Evolutionary conservation across 2,113 vertebrate species (phyloP).

Genomic region (Montifringilla adamsi): DNA sequence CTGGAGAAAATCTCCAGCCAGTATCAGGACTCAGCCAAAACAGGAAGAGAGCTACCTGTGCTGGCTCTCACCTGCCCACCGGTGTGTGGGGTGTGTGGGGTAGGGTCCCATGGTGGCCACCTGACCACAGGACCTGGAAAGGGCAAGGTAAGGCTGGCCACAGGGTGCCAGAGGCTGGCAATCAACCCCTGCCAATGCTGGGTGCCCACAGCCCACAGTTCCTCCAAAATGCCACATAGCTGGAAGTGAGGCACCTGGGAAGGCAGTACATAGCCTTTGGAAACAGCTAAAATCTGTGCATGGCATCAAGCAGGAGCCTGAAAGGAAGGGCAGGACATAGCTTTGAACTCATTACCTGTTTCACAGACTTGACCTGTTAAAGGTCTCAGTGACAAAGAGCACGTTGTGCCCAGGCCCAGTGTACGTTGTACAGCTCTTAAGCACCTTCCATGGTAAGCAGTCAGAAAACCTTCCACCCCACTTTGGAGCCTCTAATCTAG

Average conservation of each 20-base stretch:
- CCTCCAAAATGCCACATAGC: not conserved
- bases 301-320: not conserved
- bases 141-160: not conserved
- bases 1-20: not conserved
- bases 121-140: not conserved
- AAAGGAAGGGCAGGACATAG: not conserved
- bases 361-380: not conserved
- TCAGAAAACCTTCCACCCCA: not conserved
- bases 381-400: not conserved
- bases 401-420: not conserved
- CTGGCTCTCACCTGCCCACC: not conserved
- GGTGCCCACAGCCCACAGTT: not conserved
- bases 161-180: not conserved
- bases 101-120: not conserved
- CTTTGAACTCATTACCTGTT: not conserved
- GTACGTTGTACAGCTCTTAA: not conserved
- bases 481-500: not conserved
- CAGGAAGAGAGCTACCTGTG: not conserved
- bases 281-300: not conserved
- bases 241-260: not conserved
- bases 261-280: not conserved
- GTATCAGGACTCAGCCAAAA: not conserved
- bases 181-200: rapidly evolving
- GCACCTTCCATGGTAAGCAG: not conserved
- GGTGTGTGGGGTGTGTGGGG: too few species aligned